Base-by-base conservation (phyloP, 2,797 vertebrate species). In the Cephalopachus bancanus region DNA sequence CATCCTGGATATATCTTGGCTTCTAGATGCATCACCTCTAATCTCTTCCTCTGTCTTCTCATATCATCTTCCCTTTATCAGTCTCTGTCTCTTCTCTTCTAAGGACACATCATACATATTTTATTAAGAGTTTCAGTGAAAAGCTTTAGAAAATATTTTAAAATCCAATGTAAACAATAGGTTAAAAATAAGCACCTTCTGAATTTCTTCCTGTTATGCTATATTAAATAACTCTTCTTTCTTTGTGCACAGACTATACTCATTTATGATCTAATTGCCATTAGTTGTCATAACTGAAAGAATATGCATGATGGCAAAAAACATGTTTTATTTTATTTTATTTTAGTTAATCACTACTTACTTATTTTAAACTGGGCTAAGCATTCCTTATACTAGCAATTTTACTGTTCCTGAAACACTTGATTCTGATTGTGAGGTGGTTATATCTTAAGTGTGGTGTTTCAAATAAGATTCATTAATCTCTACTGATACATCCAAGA, bases 1-100 rank as follows among this genome's bases (percentile, higher is more conserved):
- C 14, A 10, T 24, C 7, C 57, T 53, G 20, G 19, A 14, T 44
- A 2, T 9, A 22, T 22, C 53, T n/a, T 16, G 26, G 33, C 17
- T 26, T 51, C 7, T 19, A 33, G 17, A 24, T 10, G 4, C 0
- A 0, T 37, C 8, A 14, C 17, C n/a, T n/a, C 16, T 28, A 11
- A 12, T 62, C 51, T 65, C 57, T 69, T 22, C 11, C 33, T 65
- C 17, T 11, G 19, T 33, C n/a, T 37, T 37, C 37, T 37, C 37
- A 37, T 37, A 37, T 37, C 44, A 44, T 44, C 44, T 44, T 44
- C 5, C 17, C 7, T 71, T 30, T 65, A 15, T 65, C 44, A 44
- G 49, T 67, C 60, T 28, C 3, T 17, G 33, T 30, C 10, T n/a
- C 76, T 84, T 26, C 53, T 72, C 60, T 26, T 62, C 49, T 30